A percentile compares a stretch with the other conserved stretches of the same genome.
Evolutionary conservation across 2,113 vertebrate genomes (phyloP).

Genomic region (Oplegnathus fasciatus): DNA sequence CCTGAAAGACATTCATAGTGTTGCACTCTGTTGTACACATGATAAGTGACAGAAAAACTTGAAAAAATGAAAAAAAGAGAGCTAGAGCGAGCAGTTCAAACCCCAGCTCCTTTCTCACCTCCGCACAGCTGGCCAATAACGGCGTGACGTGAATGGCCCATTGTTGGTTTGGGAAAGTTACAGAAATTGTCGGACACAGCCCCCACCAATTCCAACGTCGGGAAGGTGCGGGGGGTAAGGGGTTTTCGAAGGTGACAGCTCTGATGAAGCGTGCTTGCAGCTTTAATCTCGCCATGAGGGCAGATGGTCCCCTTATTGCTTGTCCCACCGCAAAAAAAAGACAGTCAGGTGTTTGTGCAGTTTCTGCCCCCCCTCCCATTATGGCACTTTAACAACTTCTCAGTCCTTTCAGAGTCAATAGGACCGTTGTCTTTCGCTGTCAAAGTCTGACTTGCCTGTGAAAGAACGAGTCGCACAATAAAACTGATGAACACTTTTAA

Average conservation of each 20-base stretch:
- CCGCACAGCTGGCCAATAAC: not conserved
- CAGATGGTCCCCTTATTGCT: conserved; percentile 4
- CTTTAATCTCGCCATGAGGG: not conserved
- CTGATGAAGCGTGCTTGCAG: not conserved
- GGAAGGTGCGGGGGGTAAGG: too few relatives aligned
- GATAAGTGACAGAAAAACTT: not conserved
- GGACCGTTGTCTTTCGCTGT: not conserved
- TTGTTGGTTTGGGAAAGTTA: not conserved
- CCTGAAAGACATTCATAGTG: not conserved
- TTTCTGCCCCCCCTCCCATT: conserved; percentile 14
- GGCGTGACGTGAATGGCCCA: not conserved
- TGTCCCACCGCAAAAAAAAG: conserved; percentile 18
- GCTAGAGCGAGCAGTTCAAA: not conserved
- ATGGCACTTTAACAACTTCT: not conserved
- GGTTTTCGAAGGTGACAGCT: not conserved
- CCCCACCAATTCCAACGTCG: not conserved
- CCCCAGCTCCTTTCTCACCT: not conserved
- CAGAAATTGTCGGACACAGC: not conserved
- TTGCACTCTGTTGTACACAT: not conserved
- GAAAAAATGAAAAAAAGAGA: not conserved
- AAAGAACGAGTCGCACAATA: not conserved
- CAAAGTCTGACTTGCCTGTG: not conserved
- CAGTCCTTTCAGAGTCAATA: not conserved
- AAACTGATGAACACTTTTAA: not conserved
- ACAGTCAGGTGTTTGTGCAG: conserved; percentile 6